Percentiles rank a stretch among this genome's conserved stretches.
Conservation (phyloP, 2,888 invertebrate genomes). For the Aphidius colemani region DNA sequence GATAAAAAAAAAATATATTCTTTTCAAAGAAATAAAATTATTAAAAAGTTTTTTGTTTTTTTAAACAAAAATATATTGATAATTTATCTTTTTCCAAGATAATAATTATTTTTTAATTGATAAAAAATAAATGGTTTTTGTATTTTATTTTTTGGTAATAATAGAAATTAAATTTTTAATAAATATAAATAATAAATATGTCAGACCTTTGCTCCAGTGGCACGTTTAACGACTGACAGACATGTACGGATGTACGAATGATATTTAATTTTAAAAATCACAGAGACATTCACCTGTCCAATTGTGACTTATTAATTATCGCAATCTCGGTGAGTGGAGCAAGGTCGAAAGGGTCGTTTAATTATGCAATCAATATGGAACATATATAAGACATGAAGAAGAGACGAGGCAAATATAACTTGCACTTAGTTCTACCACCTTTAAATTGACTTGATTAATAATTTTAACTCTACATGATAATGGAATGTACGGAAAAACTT, state of each 20-base stretch:
- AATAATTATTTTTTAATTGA: too few relatives aligned
- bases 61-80: too few relatives aligned
- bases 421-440: too few relatives aligned
- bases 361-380: slow-evolving; percentile 48
- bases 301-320: slow-evolving; percentile 49
- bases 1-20: neutral
- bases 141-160: too few relatives aligned
- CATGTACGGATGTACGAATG: slow-evolving; percentile 20
- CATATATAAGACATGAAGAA: slow-evolving; percentile 23
- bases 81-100: too few relatives aligned
- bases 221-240: slow-evolving; percentile 15
- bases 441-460: too few relatives aligned
- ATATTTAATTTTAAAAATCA: slow-evolving; percentile 17
- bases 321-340: slow-evolving; percentile 59
- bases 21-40: neutral
- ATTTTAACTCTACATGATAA: too few relatives aligned
- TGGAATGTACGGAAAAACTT: too few relatives aligned
- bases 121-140: too few relatives aligned
- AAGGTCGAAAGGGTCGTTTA: slow-evolving; percentile 54
- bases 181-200: too few relatives aligned
- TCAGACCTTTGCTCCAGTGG: slow-evolving; percentile 13
- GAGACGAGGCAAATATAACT: too few relatives aligned
- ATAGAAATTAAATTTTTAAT: too few relatives aligned
- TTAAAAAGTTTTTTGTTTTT: neutral
- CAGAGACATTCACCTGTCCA: slow-evolving; percentile 34